A percentile compares a stretch with the other conserved stretches of the same genome.
phyloP scores from a whole-genome alignment of 2,113 vertebrate species.

The Plotosus lineatus region DNA sequence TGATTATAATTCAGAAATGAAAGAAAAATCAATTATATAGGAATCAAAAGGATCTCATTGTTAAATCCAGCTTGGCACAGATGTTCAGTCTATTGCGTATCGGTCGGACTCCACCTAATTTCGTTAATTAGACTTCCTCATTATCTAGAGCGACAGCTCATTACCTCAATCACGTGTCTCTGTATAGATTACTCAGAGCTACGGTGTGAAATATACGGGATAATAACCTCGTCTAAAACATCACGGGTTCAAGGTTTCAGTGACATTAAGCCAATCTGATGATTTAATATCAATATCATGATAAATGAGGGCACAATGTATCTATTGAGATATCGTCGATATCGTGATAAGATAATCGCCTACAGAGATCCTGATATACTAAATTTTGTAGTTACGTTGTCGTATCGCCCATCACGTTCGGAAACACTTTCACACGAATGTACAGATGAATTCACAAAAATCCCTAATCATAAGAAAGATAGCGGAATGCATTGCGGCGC shows the following conservation, averaged over 20 bases:
- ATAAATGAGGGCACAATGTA: background rate
- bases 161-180: background rate
- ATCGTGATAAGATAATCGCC: background rate
- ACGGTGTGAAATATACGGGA: background rate
- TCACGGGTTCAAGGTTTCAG: background rate
- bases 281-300: background rate
- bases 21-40: background rate
- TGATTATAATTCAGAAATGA: background rate
- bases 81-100: slow-evolving; percentile 9
- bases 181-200: background rate
- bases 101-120: background rate
- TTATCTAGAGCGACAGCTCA: slow-evolving; percentile 10
- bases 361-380: background rate
- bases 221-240: background rate
- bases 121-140: slow-evolving; percentile 23
- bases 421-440: background rate
- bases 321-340: background rate
- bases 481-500: slow-evolving; percentile 31
- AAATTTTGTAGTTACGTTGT: no score
- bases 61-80: background rate
- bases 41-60: background rate
- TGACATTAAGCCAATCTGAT: background rate
- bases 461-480: background rate
- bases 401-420: background rate
- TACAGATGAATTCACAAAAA: background rate